Conservation (phyloP, 2,113 vertebrate genomes). For the Atrichornis clamosus region DNA sequence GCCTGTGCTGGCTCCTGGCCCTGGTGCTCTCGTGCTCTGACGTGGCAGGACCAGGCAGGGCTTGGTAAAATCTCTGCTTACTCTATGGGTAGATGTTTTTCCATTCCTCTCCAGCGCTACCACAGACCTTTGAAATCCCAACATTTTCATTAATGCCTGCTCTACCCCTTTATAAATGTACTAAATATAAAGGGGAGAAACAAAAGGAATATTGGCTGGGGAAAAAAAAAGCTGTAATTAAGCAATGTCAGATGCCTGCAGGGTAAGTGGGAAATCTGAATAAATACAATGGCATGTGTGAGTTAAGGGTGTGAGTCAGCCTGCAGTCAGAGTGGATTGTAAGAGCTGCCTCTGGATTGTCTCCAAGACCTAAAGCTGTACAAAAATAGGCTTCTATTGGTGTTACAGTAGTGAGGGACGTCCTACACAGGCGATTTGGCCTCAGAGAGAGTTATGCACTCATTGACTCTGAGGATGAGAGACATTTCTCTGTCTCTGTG, state of each 20-base stretch:
- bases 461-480: neutral
- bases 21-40: rapidly evolving
- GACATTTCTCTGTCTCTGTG: neutral
- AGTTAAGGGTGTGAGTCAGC: conserved; percentile 52
- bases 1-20: neutral
- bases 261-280: conserved; percentile 2
- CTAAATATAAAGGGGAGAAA: conserved; percentile 50
- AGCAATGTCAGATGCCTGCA: conserved; percentile 15
- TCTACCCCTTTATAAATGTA: neutral
- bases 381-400: neutral
- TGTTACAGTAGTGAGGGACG: neutral
- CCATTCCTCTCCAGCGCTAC: neutral
- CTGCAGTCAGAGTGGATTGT: neutral
- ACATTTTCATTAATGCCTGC: conserved; percentile 29
- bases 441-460: neutral
- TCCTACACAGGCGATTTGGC: neutral
- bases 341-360: conserved; percentile 7
- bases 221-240: conserved; percentile 40
- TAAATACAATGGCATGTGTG: conserved; percentile 7
- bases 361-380: neutral
- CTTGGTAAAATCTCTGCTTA: neutral
- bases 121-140: neutral
- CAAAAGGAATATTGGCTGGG: neutral
- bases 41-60: neutral
- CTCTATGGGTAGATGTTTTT: neutral